Conservation (phyloP, 2,113 vertebrate genomes). For the Bubalus kerabau region DNA sequence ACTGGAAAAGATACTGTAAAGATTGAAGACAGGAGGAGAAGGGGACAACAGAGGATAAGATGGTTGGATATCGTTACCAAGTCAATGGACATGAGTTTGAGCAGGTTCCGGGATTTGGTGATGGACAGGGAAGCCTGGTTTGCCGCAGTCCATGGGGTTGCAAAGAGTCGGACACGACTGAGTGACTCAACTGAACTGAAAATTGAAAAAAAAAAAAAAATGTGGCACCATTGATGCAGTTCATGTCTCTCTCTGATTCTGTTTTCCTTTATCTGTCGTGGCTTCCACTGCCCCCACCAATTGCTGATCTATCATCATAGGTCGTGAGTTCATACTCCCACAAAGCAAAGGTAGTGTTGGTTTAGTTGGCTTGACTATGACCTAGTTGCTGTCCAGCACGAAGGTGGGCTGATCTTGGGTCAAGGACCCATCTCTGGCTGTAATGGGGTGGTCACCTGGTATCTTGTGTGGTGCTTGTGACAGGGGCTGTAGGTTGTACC, state of each 20-base stretch:
- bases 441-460: neutral
- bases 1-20: neutral
- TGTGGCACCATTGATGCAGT: accelerated
- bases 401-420: neutral
- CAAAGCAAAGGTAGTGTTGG: neutral
- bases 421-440: neutral
- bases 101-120: neutral
- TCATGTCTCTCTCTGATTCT: neutral
- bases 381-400: neutral
- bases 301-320: neutral
- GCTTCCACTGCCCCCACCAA: neutral
- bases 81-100: neutral
- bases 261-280: neutral
- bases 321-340: neutral
- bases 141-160: neutral
- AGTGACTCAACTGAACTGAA: neutral
- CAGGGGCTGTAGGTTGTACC: neutral
- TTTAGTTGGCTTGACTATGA: neutral
- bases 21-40: neutral
- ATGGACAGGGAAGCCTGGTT: neutral
- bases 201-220: neutral
- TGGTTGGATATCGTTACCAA: neutral
- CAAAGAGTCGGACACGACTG: neutral
- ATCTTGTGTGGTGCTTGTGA: neutral
- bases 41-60: neutral